Evolutionary conservation across 2,888 invertebrate species (phyloP), one percentile per base, ranked within the genome.

Genomic region (Drosophila atripex): DNA sequence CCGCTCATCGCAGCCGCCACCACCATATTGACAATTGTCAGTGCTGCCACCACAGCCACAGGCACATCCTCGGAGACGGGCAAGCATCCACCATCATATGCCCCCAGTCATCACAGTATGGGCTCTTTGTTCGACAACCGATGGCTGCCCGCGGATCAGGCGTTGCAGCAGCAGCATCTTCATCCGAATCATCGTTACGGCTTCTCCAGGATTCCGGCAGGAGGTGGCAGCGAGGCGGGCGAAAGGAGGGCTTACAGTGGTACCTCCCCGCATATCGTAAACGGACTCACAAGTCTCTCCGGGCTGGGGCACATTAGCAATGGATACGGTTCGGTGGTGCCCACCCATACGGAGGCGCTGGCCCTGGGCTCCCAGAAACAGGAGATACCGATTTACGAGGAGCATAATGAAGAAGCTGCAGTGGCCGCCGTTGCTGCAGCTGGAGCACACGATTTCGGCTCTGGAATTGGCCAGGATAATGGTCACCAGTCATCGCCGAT

Each of bases 311-410:
- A 85, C 78, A 86, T 90, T 77, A 80, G 78, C 78, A 79, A 80
- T 71, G 83, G 89, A 60, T 89, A 88, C 45, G 90, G 71, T 46
- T 75, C 79, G 54, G 72, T 78, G 73, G 76, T 78, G 21, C 84
- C 83, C 69, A 75, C 73, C 56, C 84, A 75, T 63, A 74, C 69
- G 41, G 82, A 74, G 72, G 77, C 77, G 30, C 53, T 78, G 76
- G 78, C 75, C 18, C 57, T 73, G 54, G 79, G 76, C 41, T 77
- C 79, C 28, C 64, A 68, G 41, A 85, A 85, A 66, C 85, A 88
- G 70, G 87, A 83, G 89, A 90, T 88, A 80, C 90, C 90, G 55
- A 90, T 90, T 86, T 89, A 90, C 66, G 90, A 90, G 73, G 89
- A 90, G 57, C 88, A 90, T 76, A 86, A 90, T 57, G 90, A 90